Evolutionary conservation across 2,888 invertebrate genomes (phyloP), one percentile per base, ranked within the genome.

Genomic region (Tinea trinotella): DNA sequence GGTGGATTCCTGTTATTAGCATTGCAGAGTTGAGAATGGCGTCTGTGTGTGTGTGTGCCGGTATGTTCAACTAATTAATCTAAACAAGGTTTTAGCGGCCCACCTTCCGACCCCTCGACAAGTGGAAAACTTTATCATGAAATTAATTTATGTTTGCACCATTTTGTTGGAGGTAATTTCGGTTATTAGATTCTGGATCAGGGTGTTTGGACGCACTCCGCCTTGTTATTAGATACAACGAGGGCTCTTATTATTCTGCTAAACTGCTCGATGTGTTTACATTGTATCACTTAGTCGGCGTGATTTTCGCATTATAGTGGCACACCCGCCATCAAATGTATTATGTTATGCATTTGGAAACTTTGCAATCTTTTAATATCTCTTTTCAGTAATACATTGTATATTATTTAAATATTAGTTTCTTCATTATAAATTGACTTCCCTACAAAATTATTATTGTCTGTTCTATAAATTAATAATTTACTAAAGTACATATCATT

Each of bases 91-190:
- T 46, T 19, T 19, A 18, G 13, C 19, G n/a, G 46, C 46, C 18
- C 18, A 44, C 44, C 46, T 19, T 46, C 46, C 46, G 46, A 46
- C 46, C 46, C 44, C 46, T 17, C 19, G 46, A 17, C 36, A 53
- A 53, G 36, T 53, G 53, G 53, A 53, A 53, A 53, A 53, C 36
- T 53, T 53, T 36, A 36, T 19, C 53, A 22, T 19, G 18, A 53
- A 34, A 52, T 52, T 53, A 53, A 53, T 53, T 53, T 53, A 36
- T 36, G 53, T 53, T 53, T 53, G 46, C 36, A 36, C 35, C 35
- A 53, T 36, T 53, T 53, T 35, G 53, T 19, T 36, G 36, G 40
- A 36, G 19, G 53, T 53, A 53, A 53, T 53, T 53, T 36, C 20
- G 36, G 35, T 53, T 35, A 53, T 53, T 53, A 36, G 34, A 52